Evolutionary conservation across 1,140 invertebrate species (phyloP), one percentile per base, ranked within the genome.

Genomic region (Drosophila setifemur): DNA sequence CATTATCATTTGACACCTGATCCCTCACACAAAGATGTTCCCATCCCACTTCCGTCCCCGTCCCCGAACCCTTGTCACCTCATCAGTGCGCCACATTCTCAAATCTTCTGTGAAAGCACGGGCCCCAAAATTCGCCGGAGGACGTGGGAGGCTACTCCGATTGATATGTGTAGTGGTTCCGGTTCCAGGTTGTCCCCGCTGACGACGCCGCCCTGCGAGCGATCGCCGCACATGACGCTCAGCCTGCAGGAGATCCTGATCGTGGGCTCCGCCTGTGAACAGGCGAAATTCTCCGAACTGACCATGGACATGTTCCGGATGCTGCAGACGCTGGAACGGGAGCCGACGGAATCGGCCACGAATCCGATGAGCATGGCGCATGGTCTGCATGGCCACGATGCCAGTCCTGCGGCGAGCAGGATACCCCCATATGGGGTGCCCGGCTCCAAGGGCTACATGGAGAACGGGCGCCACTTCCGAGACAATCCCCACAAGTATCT

Each of bases 401-500:
- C 95, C 11, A 97, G 97, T 33, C 96, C 97, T 6, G 95, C 96
- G 2, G 94, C 95, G 23, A 95, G 95, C 33, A 92, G 95, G 75
- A 94, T 93, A 83, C 93, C 94, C 92, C 92, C 53, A 43, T 94
- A 94, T 73, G 92, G 90, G 60, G 91, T 92, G 66, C 91, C 91
- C 49, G 91, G 92, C 19, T 91, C 91, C 55, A 92, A 92, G 89
- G 93, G 93, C 14, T 94, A 93, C 76, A 89, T 93, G 82, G 95
- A 96, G 82, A 95, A 96, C 90, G 95, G 95, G 23, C 93, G 93
- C 28, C 91, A 92, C 29, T 94, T 95, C 88, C 91, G 96, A 83
- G 96, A 98, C 90, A 99, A 99, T 93, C 98, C 98, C 9, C 97
- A 99, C 92, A 99, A 99, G 92, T 98, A 98, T 92, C 92, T 99